Base-by-base conservation (phyloP, 2,113 vertebrate genomes). In the Nyctereutes procyonoides region DNA sequence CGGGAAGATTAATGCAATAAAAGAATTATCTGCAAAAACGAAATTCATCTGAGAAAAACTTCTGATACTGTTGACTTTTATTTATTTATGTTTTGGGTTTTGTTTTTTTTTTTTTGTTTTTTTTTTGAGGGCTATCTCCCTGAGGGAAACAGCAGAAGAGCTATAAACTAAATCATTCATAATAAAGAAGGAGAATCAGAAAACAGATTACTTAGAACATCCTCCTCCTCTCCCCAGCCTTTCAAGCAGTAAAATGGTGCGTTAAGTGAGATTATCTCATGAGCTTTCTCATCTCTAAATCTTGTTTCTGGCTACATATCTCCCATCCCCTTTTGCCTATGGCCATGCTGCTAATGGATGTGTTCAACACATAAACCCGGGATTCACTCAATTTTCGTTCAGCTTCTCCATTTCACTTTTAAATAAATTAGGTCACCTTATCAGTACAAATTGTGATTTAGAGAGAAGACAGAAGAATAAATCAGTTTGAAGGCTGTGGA, bases 341-440 rank as follows among this genome's bases (percentile, higher is more conserved):
- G 32, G 19, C 19, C 77, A 22, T 88, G n/a, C 55, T 80, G 51
- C 94, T 96, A 88, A 93, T 20, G 55, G 94, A 90, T 38, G 51
- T 48, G 4, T 60, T 60, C 51, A 74, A 48, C 48, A 58, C 26
- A 74, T 16, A 92, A 67, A 79, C 17, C 81, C 53, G 16, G 38
- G 26, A 60, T 56, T 35, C 76, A 81, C 35, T 67, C 69, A 8
- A 17, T 92, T 80, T 97, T 90, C 76, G 26, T 22, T 87, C 74
- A 56, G 86, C 53, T 74, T 80, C 55, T 93, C 90, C 74, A 87
- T 88, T 89, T 96, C 79, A 83, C 83, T 90, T 83, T 95, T 95
- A 95, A 97, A 81, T 74, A 86, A 77, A 90, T 96, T 83, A 92
- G 38, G 56, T 96, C 94, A 89, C 76, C 86, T 97, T 97, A 94